Conservation (phyloP, 2,113 vertebrate genomes). For the Tyto alba region DNA sequence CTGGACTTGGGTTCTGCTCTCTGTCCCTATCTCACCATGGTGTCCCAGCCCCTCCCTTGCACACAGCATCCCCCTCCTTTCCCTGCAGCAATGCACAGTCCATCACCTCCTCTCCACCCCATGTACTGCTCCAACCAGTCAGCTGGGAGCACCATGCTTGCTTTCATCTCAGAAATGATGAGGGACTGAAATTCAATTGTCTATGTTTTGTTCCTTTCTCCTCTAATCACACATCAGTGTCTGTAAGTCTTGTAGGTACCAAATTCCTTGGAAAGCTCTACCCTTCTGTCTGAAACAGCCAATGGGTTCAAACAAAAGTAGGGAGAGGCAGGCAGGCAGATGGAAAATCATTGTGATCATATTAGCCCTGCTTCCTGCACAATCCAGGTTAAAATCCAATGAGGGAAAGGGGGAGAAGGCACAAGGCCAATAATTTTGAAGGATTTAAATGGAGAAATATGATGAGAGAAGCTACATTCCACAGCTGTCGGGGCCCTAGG, state of each 20-base stretch:
- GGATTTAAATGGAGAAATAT: not conserved
- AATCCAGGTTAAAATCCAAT: not conserved
- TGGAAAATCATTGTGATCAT: not conserved
- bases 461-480: constrained; percentile 16
- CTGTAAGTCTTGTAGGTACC: not conserved
- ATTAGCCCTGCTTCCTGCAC: not conserved
- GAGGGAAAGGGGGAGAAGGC: not conserved
- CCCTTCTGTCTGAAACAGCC: not conserved
- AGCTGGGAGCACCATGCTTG: not conserved
- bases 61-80: not conserved
- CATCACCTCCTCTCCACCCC: not conserved
- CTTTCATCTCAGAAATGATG: not conserved
- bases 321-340: not conserved
- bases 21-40: not conserved
- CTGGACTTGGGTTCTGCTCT: not conserved
- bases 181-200: not conserved
- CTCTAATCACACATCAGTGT: not conserved
- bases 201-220: not conserved
- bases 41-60: not conserved
- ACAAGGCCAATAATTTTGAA: not conserved
- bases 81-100: not conserved
- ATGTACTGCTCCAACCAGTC: not conserved
- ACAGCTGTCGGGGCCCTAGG: not conserved
- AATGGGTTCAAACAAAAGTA: not conserved
- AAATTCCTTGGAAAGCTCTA: not conserved